Evolutionary conservation across 2,797 vertebrate species (phyloP).

Genomic region (Microctenopoma stevenorrisi): DNA sequence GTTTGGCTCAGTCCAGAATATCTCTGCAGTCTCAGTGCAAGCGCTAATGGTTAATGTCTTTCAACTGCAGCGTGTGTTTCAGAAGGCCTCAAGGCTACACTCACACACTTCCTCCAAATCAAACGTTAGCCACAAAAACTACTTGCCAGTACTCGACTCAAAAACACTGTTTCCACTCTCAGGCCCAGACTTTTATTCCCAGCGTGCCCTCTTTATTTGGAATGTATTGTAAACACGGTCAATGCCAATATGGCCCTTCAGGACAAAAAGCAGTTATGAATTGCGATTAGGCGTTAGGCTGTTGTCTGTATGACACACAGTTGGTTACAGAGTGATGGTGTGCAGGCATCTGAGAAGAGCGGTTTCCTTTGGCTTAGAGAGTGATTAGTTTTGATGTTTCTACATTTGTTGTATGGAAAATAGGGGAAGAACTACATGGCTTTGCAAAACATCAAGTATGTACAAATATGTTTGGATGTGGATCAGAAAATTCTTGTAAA

Average conservation of each 20-base stretch:
- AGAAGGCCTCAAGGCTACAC: slow-evolving; percentile 70
- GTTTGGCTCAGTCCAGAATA: slow-evolving; percentile 51
- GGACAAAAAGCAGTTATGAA: slow-evolving; percentile 77
- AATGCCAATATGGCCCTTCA: slow-evolving; percentile 72
- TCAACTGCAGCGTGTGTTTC: slow-evolving; percentile 68
- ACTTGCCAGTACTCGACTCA: slow-evolving; percentile 61
- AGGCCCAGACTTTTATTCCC: slow-evolving; percentile 69
- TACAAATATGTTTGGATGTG: slow-evolving; percentile 56
- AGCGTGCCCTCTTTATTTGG: slow-evolving; percentile 77
- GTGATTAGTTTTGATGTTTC: slow-evolving; percentile 68
- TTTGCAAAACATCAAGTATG: slow-evolving; percentile 47
- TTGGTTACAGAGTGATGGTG: slow-evolving; percentile 55
- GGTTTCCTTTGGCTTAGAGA: slow-evolving; percentile 32
- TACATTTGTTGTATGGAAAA: slow-evolving; percentile 42
- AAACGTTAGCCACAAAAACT: slow-evolving; percentile 45
- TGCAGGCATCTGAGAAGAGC: slow-evolving; percentile 46
- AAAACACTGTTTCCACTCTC: slow-evolving; percentile 66
- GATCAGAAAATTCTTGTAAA: slow-evolving; percentile 65
- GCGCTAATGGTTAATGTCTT: slow-evolving; percentile 80
- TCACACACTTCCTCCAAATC: slow-evolving; percentile 69
- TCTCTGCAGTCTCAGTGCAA: slow-evolving; percentile 62
- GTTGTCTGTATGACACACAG: slow-evolving; percentile 60
- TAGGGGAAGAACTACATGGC: slow-evolving; percentile 9
- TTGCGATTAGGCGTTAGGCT: slow-evolving; percentile 64
- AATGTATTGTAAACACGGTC: slow-evolving; percentile 78